Conservation (phyloP, 2,888 invertebrate genomes). For the Drosophila atroscutellata region DNA sequence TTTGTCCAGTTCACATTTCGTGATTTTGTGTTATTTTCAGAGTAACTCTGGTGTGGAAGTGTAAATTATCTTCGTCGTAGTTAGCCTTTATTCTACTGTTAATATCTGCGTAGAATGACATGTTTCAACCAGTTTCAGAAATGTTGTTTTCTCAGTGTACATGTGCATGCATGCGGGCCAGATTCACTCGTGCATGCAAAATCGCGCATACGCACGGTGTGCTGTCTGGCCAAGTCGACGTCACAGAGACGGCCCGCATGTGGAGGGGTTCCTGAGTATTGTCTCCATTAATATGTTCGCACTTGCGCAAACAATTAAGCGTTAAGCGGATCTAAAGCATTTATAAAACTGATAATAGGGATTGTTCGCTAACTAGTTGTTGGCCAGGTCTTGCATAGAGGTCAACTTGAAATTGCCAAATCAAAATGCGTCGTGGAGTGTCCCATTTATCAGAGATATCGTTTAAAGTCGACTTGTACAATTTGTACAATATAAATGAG, state of each 20-base stretch:
- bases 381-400: background rate
- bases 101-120: background rate
- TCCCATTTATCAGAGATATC: background rate
- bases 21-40: background rate
- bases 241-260: constrained; percentile 18
- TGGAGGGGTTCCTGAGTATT: constrained; percentile 16
- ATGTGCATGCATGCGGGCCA: constrained; percentile 24
- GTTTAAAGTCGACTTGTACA: background rate
- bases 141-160: constrained; percentile 8
- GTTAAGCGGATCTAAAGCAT: constrained; percentile 62
- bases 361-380: background rate
- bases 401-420: constrained; percentile 28
- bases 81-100: background rate
- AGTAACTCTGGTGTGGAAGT: background rate
- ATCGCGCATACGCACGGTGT: constrained; percentile 68
- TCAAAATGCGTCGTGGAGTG: constrained; percentile 12
- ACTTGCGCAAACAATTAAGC: constrained; percentile 48
- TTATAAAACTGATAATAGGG: constrained; percentile 3
- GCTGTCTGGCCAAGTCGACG: constrained; percentile 13
- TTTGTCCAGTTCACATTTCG: background rate
- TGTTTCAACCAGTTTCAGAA: background rate
- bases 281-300: constrained; percentile 28
- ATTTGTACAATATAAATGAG: constrained; percentile 23
- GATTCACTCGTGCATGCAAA: constrained; percentile 65
- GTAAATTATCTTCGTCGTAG: background rate